These are phyloP conservation scores for Falco naumanni DNA, from an alignment of 2,797 vertebrate species.

Conservation along the genomic window DNA sequence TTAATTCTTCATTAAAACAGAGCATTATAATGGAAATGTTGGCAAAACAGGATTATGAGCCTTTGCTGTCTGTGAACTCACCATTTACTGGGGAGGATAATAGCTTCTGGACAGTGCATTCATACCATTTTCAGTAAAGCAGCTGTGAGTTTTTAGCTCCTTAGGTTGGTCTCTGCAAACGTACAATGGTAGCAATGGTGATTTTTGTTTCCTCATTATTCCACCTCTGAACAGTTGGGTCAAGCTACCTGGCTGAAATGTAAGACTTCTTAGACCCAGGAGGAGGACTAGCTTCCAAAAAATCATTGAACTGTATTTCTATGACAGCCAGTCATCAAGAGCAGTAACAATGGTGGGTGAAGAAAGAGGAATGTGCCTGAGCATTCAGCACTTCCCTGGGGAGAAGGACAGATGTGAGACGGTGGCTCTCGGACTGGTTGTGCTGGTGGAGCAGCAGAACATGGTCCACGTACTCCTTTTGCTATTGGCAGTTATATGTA, in stretches of 20 bases:
- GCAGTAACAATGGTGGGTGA: not conserved
- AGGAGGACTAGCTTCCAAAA: not conserved
- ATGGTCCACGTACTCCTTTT: not conserved
- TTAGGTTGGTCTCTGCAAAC: not conserved
- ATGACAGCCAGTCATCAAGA: not conserved
- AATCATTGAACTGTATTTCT: not conserved
- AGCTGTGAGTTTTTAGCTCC: not conserved
- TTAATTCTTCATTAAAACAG: not conserved
- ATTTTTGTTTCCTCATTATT: not conserved
- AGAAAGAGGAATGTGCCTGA: not conserved
- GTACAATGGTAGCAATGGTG: not conserved
- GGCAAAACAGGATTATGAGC: not conserved
- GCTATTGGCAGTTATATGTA: not conserved
- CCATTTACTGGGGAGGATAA: not conserved
- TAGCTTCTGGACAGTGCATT: not conserved
- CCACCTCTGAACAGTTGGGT: not conserved
- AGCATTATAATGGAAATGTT: not conserved
- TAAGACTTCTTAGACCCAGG: not conserved
- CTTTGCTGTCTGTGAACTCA: not conserved
- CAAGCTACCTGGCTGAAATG: not conserved
- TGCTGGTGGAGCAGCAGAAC: not conserved
- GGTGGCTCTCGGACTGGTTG: not conserved
- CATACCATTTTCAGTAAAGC: not conserved
- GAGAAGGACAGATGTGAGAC: not conserved
- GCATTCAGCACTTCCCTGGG: not conserved